Conservation (phyloP, 2,797 vertebrate genomes). For the Picus viridis region DNA sequence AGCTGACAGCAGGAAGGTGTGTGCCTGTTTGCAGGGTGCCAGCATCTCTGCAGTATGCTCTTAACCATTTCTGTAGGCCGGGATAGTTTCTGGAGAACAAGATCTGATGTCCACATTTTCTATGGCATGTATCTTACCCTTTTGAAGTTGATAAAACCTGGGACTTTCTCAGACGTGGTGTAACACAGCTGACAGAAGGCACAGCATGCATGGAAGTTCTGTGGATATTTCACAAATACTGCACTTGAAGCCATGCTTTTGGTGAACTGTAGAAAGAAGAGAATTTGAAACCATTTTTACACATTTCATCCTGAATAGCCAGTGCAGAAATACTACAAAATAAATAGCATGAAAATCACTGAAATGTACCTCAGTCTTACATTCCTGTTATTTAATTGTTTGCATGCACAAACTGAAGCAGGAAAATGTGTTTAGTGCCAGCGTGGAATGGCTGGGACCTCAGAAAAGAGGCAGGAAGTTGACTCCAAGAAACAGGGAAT, state of each 20-base stretch:
- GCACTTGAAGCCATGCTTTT: not conserved
- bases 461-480: not conserved
- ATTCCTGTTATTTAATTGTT: not conserved
- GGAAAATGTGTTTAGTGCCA: not conserved
- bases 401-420: not conserved
- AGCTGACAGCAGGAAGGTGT: not conserved
- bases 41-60: not conserved
- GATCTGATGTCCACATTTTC: not conserved
- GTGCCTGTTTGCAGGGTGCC: not conserved
- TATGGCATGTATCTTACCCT: not conserved
- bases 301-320: conserved; percentile 2
- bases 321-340: conserved; percentile 48
- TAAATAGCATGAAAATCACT: conserved; percentile 70
- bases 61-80: not conserved
- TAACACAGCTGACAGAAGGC: not conserved
- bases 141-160: not conserved
- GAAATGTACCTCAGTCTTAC: not conserved
- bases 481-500: not conserved
- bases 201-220: not conserved
- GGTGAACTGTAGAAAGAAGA: not conserved
- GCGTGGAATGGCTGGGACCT: not conserved
- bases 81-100: not conserved
- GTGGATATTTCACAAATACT: not conserved
- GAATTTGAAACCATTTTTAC: conserved; percentile 39
- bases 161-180: not conserved